phyloP scores from a whole-genome alignment of 2,797 vertebrate genomes.

The Epinephelus awoara region DNA sequence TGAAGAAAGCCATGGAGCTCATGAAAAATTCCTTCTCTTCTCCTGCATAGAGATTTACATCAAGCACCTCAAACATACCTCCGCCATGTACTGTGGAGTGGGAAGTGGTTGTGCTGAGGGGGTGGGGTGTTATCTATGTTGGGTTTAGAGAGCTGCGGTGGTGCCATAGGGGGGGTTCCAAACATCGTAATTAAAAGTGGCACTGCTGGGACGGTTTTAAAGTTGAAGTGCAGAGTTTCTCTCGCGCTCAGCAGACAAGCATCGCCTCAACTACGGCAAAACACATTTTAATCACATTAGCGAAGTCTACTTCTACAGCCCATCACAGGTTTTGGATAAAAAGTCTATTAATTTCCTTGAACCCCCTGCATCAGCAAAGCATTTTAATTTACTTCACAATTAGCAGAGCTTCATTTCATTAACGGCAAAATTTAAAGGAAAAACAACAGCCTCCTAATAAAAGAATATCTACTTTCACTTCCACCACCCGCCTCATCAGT shows the following conservation, averaged over 20 bases:
- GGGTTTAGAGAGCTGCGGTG: conserved; percentile 43
- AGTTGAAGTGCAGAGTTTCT: conserved; percentile 59
- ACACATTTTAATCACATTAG: conserved; percentile 84
- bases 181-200: conserved; percentile 77
- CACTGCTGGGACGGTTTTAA: conserved; percentile 66
- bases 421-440: conserved; percentile 79
- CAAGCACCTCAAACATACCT: conserved; percentile 65
- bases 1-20: conserved; percentile 64
- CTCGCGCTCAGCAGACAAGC: conserved; percentile 49
- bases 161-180: conserved; percentile 39
- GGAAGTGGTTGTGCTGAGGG: conserved; percentile 13
- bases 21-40: conserved; percentile 74
- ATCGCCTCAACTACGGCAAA: conserved; percentile 63
- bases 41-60: conserved; percentile 60
- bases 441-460: conserved; percentile 81
- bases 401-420: conserved; percentile 84
- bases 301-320: conserved; percentile 68
- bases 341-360: conserved; percentile 82
- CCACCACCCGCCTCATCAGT: conserved; percentile 69
- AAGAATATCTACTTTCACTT: conserved; percentile 76
- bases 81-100: conserved; percentile 48
- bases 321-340: conserved; percentile 76
- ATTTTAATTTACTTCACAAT: conserved; percentile 88
- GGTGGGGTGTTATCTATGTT: conserved; percentile 39
- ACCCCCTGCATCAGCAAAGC: conserved; percentile 80